Conservation (phyloP, 2,797 vertebrate genomes). For the Allobates femoralis region DNA sequence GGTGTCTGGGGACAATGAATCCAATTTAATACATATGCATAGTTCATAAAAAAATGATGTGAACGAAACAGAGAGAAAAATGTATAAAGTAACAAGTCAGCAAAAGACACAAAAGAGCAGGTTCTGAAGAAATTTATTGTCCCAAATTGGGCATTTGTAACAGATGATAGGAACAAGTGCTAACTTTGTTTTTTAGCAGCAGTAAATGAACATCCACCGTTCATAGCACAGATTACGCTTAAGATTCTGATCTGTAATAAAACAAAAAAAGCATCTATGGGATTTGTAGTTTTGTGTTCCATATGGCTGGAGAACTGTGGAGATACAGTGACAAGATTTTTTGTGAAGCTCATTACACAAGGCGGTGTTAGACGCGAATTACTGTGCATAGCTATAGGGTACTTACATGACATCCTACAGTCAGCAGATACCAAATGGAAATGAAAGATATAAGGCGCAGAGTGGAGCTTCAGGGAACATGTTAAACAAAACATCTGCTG, state of each 20-base stretch:
- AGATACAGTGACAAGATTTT: constrained; percentile 85
- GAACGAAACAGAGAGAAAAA: constrained; percentile 73
- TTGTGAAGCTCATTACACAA: constrained; percentile 83
- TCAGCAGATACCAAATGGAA: constrained; percentile 93
- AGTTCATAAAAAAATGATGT: constrained; percentile 85
- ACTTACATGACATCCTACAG: constrained; percentile 84
- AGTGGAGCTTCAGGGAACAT: constrained; percentile 91
- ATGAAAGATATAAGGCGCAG: constrained; percentile 90
- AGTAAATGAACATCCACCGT: constrained; percentile 81
- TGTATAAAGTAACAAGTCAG: constrained; percentile 86
- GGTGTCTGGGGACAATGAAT: constrained; percentile 98
- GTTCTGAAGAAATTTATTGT: constrained; percentile 82
- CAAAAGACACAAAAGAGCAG: constrained; percentile 77
- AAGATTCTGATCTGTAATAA: constrained; percentile 85
- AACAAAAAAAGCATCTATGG: constrained; percentile 79
- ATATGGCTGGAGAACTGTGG: constrained; percentile 84
- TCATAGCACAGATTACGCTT: constrained; percentile 84
- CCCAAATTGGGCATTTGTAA: constrained; percentile 84
- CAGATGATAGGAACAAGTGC: constrained; percentile 82
- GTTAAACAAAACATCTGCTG: constrained; percentile 90
- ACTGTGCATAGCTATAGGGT: constrained; percentile 84
- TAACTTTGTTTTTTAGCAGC: constrained; percentile 85
- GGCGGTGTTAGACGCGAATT: constrained; percentile 80
- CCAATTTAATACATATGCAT: constrained; percentile 98
- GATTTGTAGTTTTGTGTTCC: constrained; percentile 86